phyloP scores from a whole-genome alignment of 1,140 invertebrate species.

The Chionoecetes opilio region DNA sequence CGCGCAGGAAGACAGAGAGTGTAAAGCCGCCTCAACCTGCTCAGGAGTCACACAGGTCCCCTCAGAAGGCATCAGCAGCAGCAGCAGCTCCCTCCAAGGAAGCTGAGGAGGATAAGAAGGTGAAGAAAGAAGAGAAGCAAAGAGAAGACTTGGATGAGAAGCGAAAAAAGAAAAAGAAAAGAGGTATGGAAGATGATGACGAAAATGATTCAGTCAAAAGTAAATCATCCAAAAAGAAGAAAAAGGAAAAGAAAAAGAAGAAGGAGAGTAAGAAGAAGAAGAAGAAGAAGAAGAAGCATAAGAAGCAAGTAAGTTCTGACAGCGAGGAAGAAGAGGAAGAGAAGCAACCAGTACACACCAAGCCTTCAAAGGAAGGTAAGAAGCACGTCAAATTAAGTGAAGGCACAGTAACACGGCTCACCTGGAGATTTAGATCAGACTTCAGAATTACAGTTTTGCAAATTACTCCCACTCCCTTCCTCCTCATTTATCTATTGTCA shows the following conservation, averaged over 20 bases:
- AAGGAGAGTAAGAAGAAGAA: conserved; percentile 69
- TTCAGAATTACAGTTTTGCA: no score
- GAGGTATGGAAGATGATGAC: conserved; percentile 59
- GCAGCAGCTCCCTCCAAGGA: background rate
- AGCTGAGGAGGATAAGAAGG: conserved; percentile 35
- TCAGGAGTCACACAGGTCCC: conserved; percentile 42
- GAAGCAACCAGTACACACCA: conserved; percentile 46
- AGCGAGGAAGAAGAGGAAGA: conserved; percentile 69
- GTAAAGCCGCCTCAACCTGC: background rate
- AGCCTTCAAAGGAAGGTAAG: conserved; percentile 68
- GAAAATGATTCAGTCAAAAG: conserved; percentile 64
- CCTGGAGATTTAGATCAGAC: no score
- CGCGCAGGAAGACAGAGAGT: conserved; percentile 28
- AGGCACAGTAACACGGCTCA: no score
- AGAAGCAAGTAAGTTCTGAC: conserved; percentile 39
- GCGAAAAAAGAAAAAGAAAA: conserved; percentile 70
- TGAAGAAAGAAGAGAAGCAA: conserved; percentile 50
- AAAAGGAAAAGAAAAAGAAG: conserved; percentile 76
- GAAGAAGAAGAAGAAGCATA: conserved; percentile 73
- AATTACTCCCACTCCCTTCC: no score
- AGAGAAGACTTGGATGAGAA: conserved; percentile 46
- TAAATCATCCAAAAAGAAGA: conserved; percentile 68
- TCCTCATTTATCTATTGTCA: no score
- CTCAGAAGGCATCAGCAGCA: conserved; percentile 35
- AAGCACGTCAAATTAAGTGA: background rate